Base-by-base conservation (phyloP, 92 coral and sea anemone genomes). In the Paramuricea clavata region DNA sequence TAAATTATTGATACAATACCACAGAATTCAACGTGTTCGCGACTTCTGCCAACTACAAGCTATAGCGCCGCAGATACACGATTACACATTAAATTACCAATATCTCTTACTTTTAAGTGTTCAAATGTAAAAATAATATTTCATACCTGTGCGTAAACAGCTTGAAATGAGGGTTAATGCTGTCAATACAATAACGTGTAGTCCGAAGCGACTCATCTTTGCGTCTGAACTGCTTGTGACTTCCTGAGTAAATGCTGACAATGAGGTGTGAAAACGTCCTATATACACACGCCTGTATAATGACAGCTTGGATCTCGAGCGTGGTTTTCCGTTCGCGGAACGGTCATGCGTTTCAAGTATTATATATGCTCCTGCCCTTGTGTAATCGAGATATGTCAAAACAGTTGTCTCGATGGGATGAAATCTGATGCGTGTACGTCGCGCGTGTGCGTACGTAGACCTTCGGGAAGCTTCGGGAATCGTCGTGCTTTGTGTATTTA, bases 111-210 rank as follows among this genome's bases (percentile, higher is more conserved):
- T 22, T 12, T 44, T 31, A 16, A 5, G 56, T 27, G 13, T 8
- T 39, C 5, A 8, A 27, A 39, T 35, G 30, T 72, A 8, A 72
- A 67, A 21, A 72, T 72, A 39, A 72, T 39, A 12, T 74, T 13
- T 74, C 81, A 26, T 74, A 74, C 81, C 81, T 74, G 81, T 28
- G 81, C n/a, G 31, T 0, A 74, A 28, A 47, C 81, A 74, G 35
- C 81, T 74, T 44, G 81, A 42, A 17, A 74, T 12, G 10, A 74
- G 54, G 2, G 60, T 19, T 43, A 74, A 6, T 74, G 81, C 12
- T 23, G 59, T 28, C 81, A 74, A 12, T 10, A n/a, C 43, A 74
- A 74, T 1, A 22, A 12, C 12, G 27, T 13, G 23, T 11, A 26
- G 0, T 43, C 42, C 34, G 39, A 43, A 22, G 59, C 64, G 21